Conservation (phyloP, 2,888 invertebrate genomes). For the Isotomurus palustris region DNA sequence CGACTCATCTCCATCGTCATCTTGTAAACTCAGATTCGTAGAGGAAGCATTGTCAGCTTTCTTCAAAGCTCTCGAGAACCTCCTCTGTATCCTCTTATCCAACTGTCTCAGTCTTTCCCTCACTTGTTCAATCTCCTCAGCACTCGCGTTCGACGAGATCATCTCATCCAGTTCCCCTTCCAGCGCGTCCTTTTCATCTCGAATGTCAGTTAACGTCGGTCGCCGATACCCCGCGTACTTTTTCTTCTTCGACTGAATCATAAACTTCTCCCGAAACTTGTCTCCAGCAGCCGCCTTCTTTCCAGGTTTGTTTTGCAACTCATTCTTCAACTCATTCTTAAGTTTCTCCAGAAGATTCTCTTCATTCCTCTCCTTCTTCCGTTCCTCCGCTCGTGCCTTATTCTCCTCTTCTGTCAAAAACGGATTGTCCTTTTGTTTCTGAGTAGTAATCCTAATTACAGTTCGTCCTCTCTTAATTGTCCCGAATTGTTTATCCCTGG, state of each 20-base stretch:
- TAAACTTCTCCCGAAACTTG: constrained; percentile 68
- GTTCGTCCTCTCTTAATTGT: constrained; percentile 68
- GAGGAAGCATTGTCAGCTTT: constrained; percentile 36
- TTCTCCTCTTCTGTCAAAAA: constrained; percentile 19
- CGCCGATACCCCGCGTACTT: constrained; percentile 34
- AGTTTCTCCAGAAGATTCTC: constrained; percentile 9
- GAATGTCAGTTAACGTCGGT: constrained; percentile 41
- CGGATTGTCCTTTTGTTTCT: constrained; percentile 44
- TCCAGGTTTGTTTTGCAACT: constrained; percentile 47
- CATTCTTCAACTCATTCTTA: background rate
- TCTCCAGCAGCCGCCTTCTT: constrained; percentile 70
- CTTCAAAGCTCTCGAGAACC: constrained; percentile 29
- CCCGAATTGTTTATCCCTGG: constrained; percentile 49
- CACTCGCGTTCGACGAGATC: constrained; percentile 32
- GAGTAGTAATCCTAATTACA: constrained; percentile 67
- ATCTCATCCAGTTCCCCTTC: constrained; percentile 37
- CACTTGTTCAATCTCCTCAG: constrained; percentile 29
- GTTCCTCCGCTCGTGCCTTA: constrained; percentile 5
- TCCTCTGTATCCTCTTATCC: constrained; percentile 40
- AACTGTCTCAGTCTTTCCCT: constrained; percentile 44
- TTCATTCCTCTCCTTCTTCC: constrained; percentile 1
- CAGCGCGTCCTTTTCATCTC: constrained; percentile 31
- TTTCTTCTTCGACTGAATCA: constrained; percentile 51
- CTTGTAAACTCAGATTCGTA: constrained; percentile 48
- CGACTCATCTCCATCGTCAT: constrained; percentile 46